phyloP scores from a whole-genome alignment of 2,888 invertebrate genomes.

The Sturmia bella region DNA sequence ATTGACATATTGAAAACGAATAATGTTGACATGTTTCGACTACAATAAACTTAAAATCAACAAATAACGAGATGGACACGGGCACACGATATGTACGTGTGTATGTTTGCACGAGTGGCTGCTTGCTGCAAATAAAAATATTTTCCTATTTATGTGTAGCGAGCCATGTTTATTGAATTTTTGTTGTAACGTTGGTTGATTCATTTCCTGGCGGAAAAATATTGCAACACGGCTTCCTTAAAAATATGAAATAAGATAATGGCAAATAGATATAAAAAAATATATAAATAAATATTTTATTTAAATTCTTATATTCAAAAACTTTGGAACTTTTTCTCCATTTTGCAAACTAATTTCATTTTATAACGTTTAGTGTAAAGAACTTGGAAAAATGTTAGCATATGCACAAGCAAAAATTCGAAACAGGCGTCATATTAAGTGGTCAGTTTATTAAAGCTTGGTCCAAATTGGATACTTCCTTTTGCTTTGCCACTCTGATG shows the following conservation, averaged over 20 bases:
- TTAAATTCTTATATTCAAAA: too few species aligned
- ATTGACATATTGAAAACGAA: constrained; percentile 31
- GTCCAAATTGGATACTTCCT: too few species aligned
- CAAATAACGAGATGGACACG: background rate
- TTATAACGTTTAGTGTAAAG: too few species aligned
- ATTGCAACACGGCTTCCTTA: background rate
- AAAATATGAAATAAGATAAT: constrained; percentile 35
- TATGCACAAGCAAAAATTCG: too few species aligned
- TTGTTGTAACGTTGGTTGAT: constrained; percentile 33
- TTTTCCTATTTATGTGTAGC: constrained; percentile 15
- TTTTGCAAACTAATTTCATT: too few species aligned
- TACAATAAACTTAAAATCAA: constrained; percentile 39
- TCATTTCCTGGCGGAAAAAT: background rate
- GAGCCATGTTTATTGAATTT: constrained; percentile 30
- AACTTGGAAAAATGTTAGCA: too few species aligned
- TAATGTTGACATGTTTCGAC: constrained; percentile 42
- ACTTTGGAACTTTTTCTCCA: too few species aligned
- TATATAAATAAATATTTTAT: too few species aligned
- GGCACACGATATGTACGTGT: background rate
- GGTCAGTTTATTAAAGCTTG: too few species aligned
- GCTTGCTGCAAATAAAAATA: constrained; percentile 28
- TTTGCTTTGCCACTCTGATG: too few species aligned
- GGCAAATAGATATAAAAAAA: constrained; percentile 16
- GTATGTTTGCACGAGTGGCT: too few species aligned
- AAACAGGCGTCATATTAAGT: too few species aligned